Base-by-base conservation (phyloP, 2,113 vertebrate genomes). In the Thamnaconus septentrionalis region DNA sequence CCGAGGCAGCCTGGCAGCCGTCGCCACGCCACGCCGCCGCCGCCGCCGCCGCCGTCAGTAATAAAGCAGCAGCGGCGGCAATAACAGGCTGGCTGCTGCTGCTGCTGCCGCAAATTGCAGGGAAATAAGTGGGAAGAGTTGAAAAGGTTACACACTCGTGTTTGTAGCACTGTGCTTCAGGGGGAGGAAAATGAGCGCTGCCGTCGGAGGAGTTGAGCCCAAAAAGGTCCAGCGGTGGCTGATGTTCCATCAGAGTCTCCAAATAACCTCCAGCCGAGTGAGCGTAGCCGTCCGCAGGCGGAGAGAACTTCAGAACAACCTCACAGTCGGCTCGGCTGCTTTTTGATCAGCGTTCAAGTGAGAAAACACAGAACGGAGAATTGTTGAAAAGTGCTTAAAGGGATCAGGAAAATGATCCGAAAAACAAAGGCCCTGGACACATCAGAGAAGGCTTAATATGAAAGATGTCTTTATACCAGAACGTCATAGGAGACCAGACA, bases 11-110 rank as follows among this genome's bases (percentile, higher is more conserved):
- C 68, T 7, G 71, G 45, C 68, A 59, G 71, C 46, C 64, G 43
- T 53, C 55, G 3, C 1, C 42, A 0, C 6, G 4, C n/a, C 8
- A 42, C 18, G 18, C 18, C 18, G 18, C 18, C 18, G 45, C 68
- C 18, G 18, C 18, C 18, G 45, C 68, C 55, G 3, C 1, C 42
- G 0, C 5, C 3, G n/a, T 10, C 43, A 10, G 4, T 48, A 58
- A 77, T 66, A 55, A 83, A 69, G 59, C 71, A 1, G 53, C 55
- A 49, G 54, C 18, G 48, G 31, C 51, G 50, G 65, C 44, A 31
- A 31, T 31, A 31, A 31, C 18, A 31, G 18, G 18, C 18, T 2
- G 18, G 18, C 18, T 31, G 18, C 18, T 31, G 18, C 18, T 31
- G 59, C 55, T 44, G 54, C 18, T 47, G 31, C 51, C 46, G 65